Conservation (phyloP, 53 echinoderm and acorn worm genomes). For the Luidia sarsii region DNA sequence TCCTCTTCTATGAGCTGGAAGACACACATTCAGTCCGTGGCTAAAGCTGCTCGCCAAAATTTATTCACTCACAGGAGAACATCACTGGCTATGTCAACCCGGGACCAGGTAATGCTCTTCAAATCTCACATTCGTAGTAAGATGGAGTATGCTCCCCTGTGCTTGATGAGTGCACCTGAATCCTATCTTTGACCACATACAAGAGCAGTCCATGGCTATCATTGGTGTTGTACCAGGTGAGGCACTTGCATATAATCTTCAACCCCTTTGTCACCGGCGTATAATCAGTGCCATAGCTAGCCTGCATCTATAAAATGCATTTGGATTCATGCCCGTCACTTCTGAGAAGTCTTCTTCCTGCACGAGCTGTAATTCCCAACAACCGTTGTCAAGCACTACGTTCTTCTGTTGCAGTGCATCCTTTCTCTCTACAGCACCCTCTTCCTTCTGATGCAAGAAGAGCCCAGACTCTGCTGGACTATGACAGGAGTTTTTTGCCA, state of each 20-base stretch:
- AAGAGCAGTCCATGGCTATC: background rate
- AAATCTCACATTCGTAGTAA: background rate
- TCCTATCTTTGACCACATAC: conserved; percentile 8
- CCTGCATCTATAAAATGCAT: conserved; percentile 29
- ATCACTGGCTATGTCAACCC: conserved; percentile 4
- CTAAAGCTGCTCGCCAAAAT: conserved; percentile 9
- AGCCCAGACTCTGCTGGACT: conserved; percentile 13
- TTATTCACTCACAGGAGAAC: conserved; percentile 13
- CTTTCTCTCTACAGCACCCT: conserved; percentile 12
- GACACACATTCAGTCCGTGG: background rate
- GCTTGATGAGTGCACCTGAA: conserved; percentile 20
- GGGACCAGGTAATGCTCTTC: background rate
- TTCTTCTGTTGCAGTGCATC: background rate
- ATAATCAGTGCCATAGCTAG: conserved; percentile 18
- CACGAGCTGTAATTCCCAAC: conserved; percentile 23
- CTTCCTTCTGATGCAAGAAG: conserved; percentile 16
- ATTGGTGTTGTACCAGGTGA: conserved; percentile 12
- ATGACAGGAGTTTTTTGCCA: conserved; percentile 7
- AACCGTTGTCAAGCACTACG: background rate
- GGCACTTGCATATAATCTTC: conserved; percentile 8
- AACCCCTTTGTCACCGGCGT: conserved; percentile 15
- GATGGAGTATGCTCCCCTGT: conserved; percentile 9
- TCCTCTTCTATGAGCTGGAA: conserved; percentile 1
- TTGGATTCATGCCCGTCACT: conserved; percentile 7
- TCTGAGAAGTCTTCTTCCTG: conserved; percentile 3